Evolutionary conservation across 2,113 vertebrate genomes (phyloP), one percentile per base, ranked within the genome.

Genomic region (Chlamydotis undulata): DNA sequence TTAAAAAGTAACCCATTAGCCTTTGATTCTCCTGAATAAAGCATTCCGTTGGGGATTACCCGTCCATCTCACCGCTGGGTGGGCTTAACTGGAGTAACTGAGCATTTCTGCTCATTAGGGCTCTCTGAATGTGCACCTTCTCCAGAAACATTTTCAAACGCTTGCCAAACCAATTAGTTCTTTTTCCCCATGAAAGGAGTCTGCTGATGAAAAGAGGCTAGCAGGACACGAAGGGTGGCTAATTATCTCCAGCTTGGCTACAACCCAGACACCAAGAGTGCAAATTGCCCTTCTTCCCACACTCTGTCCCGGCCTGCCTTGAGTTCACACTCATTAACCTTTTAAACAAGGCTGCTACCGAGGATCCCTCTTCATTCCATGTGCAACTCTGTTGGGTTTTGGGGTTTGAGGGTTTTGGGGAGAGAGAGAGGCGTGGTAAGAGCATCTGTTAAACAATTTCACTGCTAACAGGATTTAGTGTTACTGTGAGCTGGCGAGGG

Each of bases 21-120:
- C 75, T 85, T 96, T 96, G 95, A 83, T 96, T 92, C 81, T 81
- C 64, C 90, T 45, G 84, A 93, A 93, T 91, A 95, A 96, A 93
- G 79, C 93, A 93, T 97, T 97, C 94, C 92, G 0, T 33, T 52
- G 33, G 78, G 92, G 94, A 96, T 96, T 96, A 96, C 81, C 88
- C 85, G 61, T 80, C 78, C 64, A 49, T 69, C 77, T 79, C 90
- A 4, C 93, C 92, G 2, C 92, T 80, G 95, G 94, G 96, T 97
- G 95, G 91, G 83, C 93, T 53, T 52, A 26, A 74, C 63, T 79
- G 76, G n/a, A 31, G 63, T 28, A 63, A 96, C 47, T 9, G 82
- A 63, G 91, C 64, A 71, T 86, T 94, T 57, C 90, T 91, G 69
- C 87, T 96, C 81, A 24, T 87, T 86, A 47, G 68, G 69, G 24